These are phyloP conservation scores for Tiliacea citrago DNA, from an alignment of 2,888 invertebrate species.

Conservation along the genomic window DNA sequence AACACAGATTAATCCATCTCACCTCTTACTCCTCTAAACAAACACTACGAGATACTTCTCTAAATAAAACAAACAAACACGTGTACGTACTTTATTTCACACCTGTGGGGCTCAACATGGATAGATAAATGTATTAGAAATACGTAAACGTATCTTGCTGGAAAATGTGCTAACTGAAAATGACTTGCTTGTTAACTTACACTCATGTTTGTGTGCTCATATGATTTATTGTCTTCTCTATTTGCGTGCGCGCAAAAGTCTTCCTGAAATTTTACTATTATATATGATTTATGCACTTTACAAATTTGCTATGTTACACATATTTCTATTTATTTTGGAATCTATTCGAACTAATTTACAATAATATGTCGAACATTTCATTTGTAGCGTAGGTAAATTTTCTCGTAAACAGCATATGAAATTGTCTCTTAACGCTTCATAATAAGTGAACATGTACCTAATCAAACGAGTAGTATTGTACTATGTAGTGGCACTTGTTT, in stretches of 20 bases:
- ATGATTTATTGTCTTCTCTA: constrained; percentile 20
- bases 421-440: constrained; percentile 37
- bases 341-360: constrained; percentile 4
- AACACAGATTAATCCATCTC: too few relatives aligned
- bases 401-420: constrained; percentile 37
- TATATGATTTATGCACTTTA: constrained; percentile 24
- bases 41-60: too few relatives aligned
- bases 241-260: constrained; percentile 22
- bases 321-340: constrained; percentile 30
- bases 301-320: constrained; percentile 20
- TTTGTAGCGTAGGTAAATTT: constrained; percentile 2
- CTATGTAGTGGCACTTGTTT: constrained; percentile 70
- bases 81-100: constrained; percentile 7
- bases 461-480: constrained; percentile 54
- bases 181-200: constrained; percentile 15
- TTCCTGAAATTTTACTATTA: constrained; percentile 31
- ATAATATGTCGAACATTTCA: background rate
- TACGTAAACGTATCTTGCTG: constrained; percentile 7
- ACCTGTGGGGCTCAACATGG: background rate
- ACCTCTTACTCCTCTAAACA: too few relatives aligned
- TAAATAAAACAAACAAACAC: constrained; percentile 10
- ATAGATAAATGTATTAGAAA: background rate
- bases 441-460: constrained; percentile 56
- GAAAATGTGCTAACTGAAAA: constrained; percentile 22
- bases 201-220: background rate